Evolutionary conservation across 2,113 vertebrate genomes (phyloP).

Genomic region (Pseudorectes ferrugineus): DNA sequence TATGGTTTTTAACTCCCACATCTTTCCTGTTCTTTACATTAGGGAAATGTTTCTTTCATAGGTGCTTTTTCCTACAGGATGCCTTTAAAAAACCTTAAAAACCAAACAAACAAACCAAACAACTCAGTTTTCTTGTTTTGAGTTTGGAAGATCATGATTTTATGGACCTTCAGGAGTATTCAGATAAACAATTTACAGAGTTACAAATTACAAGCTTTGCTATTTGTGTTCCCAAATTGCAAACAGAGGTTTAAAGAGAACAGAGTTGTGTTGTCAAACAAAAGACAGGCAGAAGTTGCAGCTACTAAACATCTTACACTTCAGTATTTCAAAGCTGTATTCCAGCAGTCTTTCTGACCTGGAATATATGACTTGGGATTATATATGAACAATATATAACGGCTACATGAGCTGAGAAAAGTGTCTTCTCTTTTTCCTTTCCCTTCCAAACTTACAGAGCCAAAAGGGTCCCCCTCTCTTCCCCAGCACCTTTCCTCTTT

Average conservation of each 20-base stretch:
- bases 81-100: neutral
- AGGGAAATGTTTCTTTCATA: neutral
- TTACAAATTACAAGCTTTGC: neutral
- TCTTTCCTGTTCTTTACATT: neutral
- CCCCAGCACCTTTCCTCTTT: neutral
- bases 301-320: neutral
- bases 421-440: neutral
- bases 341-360: neutral
- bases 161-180: neutral
- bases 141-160: neutral
- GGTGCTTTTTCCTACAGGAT: neutral
- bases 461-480: neutral
- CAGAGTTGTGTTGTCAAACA: accelerated
- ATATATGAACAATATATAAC: neutral
- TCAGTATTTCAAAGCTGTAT: neutral
- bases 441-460: neutral
- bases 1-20: neutral
- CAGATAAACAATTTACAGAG: neutral
- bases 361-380: neutral
- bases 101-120: neutral
- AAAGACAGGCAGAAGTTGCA: neutral
- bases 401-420: neutral
- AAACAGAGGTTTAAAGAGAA: neutral
- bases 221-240: neutral
- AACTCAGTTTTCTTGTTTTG: neutral